These are phyloP conservation scores for Drosophila hamatofila DNA, from an alignment of 2,888 invertebrate genomes.

Conservation along the genomic window DNA sequence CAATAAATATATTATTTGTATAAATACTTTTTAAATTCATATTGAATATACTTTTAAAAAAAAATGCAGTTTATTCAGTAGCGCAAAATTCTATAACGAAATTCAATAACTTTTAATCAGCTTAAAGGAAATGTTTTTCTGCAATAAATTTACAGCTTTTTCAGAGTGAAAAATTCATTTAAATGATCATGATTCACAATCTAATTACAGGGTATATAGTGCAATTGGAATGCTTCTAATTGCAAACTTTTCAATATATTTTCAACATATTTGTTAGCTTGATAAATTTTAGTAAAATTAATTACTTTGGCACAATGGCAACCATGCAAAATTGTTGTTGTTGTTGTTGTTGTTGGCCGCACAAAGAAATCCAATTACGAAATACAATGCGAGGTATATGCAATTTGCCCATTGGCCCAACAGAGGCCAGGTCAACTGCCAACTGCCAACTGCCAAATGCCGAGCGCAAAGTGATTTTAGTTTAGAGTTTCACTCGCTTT, in stretches of 20 bases:
- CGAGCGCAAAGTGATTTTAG: constrained; percentile 45
- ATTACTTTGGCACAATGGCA: constrained; percentile 37
- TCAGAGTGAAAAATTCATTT: neutral
- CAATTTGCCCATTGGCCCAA: constrained; percentile 19
- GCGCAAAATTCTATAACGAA: neutral
- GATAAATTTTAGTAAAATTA: constrained; percentile 36
- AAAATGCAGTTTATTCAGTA: neutral
- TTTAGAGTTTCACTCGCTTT: constrained; percentile 27
- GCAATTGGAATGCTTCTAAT: too few relatives aligned
- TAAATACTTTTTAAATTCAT: neutral
- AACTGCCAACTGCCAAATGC: constrained; percentile 14
- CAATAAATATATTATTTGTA: too few relatives aligned
- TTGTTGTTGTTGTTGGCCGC: constrained; percentile 8
- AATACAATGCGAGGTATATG: constrained; percentile 18
- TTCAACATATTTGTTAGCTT: constrained; percentile 14
- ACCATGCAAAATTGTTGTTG: constrained; percentile 20
- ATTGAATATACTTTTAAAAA: neutral
- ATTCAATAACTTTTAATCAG: neutral
- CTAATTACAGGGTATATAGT: neutral
- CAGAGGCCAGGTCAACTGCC: constrained; percentile 34
- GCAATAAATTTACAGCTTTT: neutral
- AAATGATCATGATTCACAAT: neutral
- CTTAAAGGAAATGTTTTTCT: neutral
- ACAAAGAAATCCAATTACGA: constrained; percentile 57
- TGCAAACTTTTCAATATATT: constrained; percentile 14